Evolutionary conservation across 2,113 vertebrate genomes (phyloP), one percentile per base, ranked within the genome.

Genomic region (Hydrolagus affinis): DNA sequence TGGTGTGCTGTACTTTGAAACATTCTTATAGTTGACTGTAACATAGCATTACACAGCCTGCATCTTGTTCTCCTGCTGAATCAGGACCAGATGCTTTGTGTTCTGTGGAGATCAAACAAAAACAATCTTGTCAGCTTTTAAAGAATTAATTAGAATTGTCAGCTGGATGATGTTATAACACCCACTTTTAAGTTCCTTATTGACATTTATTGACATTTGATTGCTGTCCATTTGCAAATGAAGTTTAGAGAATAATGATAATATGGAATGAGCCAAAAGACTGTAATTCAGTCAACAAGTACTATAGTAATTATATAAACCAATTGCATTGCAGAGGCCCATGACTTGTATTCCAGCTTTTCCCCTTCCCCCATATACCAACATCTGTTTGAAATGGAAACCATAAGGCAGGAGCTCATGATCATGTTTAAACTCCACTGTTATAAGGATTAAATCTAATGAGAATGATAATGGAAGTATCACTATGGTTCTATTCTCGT

Each of bases 381-480:
- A 80, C 23, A 80, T 80, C 59, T 80, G 77, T 80, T 80, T 64
- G 77, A 80, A 19, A 80, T 80, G 59, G 57, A 80, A 80, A 28
- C 77, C 28, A 21, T 30, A 17, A 80, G 44, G 44, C 44, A 44
- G 44, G 44, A 44, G 2, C 44, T 6, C 44, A 6, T 44, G 44
- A 44, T 44, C 1, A 6, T 44, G 44, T 44, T 44, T 44, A 44
- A 44, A 44, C 44, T 44, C 44, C 44, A 6, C 44, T 44, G 44
- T 6, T 44, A 44, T 44, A 44, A 44, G 44, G 44, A 44, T 44
- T 44, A 44, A 44, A 44, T 6, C 44, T 44, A 44, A 44, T 44
- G 44, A 44, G 44, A 44, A 44, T 44, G 44, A 44, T 1, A 44
- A 44, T 44, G 44, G 44, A 44, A 44, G 44, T 44, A 44, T 44